Evolutionary conservation across 2,797 vertebrate genomes (phyloP).

Genomic region (Micrastur ruficollis): DNA sequence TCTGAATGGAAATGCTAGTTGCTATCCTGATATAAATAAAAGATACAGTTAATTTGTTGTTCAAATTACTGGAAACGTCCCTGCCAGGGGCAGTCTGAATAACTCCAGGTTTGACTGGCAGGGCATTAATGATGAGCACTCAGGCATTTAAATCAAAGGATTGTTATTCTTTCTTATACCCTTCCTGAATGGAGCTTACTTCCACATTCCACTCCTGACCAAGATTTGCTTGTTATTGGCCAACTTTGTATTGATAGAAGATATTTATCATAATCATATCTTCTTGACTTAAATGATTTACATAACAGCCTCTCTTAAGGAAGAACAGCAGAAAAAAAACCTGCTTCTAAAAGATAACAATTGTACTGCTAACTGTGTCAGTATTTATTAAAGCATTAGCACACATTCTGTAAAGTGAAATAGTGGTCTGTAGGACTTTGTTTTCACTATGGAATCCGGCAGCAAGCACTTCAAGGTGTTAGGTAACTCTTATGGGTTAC

Average conservation of each 20-base stretch:
- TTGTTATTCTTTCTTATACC: neutral
- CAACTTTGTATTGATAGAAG: neutral
- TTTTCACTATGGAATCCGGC: neutral
- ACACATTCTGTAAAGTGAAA: neutral
- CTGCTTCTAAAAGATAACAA: neutral
- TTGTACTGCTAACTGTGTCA: neutral
- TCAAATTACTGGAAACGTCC: neutral
- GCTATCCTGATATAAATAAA: slow-evolving; percentile 54
- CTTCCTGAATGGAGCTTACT: neutral
- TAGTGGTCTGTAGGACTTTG: neutral
- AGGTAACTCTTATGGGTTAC: neutral
- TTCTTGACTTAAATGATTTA: neutral
- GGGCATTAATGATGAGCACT: neutral
- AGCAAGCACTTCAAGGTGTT: neutral
- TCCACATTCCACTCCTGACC: neutral
- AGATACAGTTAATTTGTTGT: slow-evolving; percentile 38
- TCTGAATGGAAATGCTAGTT: slow-evolving; percentile 2
- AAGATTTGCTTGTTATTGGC: neutral
- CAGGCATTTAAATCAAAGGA: slow-evolving; percentile 3
- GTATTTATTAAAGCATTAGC: neutral
- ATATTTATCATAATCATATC: neutral
- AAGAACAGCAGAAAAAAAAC: neutral
- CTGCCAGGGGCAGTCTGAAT: neutral
- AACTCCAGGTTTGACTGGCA: slow-evolving; percentile 26
- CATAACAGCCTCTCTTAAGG: neutral